Conservation (phyloP, 2,797 vertebrate species). For the Cygnus olor region DNA sequence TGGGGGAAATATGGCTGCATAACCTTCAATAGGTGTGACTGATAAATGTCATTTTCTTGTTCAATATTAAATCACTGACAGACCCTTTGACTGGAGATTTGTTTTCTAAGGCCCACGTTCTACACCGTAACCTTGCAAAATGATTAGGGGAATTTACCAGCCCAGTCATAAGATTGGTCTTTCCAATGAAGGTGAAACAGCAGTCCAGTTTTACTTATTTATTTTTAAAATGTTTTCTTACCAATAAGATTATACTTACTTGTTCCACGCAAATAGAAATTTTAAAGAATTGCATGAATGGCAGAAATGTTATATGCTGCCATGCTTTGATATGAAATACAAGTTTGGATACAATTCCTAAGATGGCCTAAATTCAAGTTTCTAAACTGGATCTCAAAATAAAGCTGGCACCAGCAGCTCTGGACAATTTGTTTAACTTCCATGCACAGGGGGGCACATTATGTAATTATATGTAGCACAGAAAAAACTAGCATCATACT, state of each 20-base stretch:
- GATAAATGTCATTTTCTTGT: neutral
- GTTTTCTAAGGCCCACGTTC: neutral
- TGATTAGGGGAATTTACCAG: neutral
- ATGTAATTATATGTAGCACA: neutral
- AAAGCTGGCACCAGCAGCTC: neutral
- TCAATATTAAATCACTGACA: neutral
- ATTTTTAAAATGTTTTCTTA: neutral
- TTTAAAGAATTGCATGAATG: neutral
- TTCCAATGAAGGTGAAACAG: neutral
- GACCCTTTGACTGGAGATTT: neutral
- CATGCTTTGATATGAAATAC: neutral
- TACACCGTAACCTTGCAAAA: neutral
- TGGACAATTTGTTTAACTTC: neutral
- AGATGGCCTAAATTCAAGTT: neutral
- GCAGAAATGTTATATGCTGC: neutral
- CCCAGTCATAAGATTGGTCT: neutral
- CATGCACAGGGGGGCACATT: fast-evolving
- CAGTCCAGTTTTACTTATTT: neutral
- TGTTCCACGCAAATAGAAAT: neutral
- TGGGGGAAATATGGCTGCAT: neutral
- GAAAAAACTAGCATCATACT: neutral
- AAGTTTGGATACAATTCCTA: neutral
- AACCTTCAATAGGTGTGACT: neutral
- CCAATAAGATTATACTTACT: neutral
- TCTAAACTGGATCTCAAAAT: neutral